Evolutionary conservation across 1,140 invertebrate species (phyloP), one percentile per base, ranked within the genome.

Genomic region (Laupala kohalensis): DNA sequence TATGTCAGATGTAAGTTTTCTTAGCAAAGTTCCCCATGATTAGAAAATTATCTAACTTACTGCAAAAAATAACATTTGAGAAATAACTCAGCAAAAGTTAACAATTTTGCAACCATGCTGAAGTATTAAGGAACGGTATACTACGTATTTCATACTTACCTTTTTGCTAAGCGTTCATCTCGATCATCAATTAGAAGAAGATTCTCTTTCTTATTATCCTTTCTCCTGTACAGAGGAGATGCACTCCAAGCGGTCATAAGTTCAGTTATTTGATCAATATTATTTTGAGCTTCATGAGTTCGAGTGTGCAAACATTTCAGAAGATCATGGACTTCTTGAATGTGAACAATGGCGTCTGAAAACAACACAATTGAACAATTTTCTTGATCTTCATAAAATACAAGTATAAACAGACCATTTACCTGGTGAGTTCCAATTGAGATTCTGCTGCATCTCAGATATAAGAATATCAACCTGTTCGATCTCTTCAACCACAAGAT

Each of bases 161-260:
- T 69, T 74, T 81, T 81, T 64, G 79, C 72, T 27, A 84, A 75
- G 77, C 79, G 76, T 77, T 88, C 80, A 37, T 83, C 78, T 24
- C 84, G 77, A 73, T 90, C 88, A 24, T 84, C 83, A 2, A 88
- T 75, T 70, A 81, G 81, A 0, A 92, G 76, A 23, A 89, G 76
- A 69, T 84, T 81, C 64, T 88, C 85, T 73, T 84, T 82, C 76
- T 86, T 88, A 0, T 82, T 80, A 74, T 90, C 87, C 76, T 80
- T 84, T 6, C 90, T 78, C 73, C 88, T 85, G 78, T 90, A 89
- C 25, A 94, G 78, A n/a, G 92, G 89, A 25, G 81, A 75, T 75
- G 87, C 84, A 3, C 86, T 86, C 92, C 91, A 94, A 0, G 80
- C 78, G 13, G 86, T 84, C 71, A 92, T 88, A 1, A 87, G 79